Conservation (phyloP, 37 sponge, comb jelly and placozoan species). For the Beroe ovata region DNA sequence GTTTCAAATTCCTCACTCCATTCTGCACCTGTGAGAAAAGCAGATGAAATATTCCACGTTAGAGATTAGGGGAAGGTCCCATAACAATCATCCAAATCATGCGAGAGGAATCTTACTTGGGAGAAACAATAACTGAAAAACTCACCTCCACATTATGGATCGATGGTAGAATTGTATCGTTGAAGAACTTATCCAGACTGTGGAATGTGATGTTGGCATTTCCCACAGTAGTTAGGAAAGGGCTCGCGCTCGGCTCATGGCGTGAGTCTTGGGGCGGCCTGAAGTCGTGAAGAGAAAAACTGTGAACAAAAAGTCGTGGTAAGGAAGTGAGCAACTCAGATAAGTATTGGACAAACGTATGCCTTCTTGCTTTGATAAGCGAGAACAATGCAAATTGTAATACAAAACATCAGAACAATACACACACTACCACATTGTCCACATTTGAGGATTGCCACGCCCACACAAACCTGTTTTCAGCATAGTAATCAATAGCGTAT, state of each 20-base stretch:
- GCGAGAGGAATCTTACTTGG: no score
- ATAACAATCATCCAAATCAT: not conserved
- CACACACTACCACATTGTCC: no score
- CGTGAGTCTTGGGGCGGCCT: conserved; percentile 32
- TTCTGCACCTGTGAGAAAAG: conserved; percentile 13
- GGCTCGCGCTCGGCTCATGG: not conserved
- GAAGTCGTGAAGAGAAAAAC: no score
- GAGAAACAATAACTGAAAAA: not conserved
- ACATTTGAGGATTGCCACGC: no score
- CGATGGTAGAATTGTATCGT: conserved; percentile 56
- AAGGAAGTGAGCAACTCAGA: no score
- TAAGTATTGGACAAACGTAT: no score
- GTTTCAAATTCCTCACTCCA: conserved; percentile 6
- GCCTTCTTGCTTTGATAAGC: no score
- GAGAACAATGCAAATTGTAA: no score
- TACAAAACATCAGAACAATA: no score
- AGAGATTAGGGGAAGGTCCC: not conserved
- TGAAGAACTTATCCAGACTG: conserved; percentile 44
- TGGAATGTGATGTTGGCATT: conserved; percentile 57
- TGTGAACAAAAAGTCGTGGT: no score
- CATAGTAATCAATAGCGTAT: conserved; percentile 60
- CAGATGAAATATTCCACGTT: not conserved
- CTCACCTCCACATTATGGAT: conserved; percentile 20
- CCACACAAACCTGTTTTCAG: conserved; percentile 48
- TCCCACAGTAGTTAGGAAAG: conserved; percentile 42